These are phyloP conservation scores for Cordylochernes scorpioides DNA, from an alignment of 2,888 invertebrate species.

Conservation along the genomic window DNA sequence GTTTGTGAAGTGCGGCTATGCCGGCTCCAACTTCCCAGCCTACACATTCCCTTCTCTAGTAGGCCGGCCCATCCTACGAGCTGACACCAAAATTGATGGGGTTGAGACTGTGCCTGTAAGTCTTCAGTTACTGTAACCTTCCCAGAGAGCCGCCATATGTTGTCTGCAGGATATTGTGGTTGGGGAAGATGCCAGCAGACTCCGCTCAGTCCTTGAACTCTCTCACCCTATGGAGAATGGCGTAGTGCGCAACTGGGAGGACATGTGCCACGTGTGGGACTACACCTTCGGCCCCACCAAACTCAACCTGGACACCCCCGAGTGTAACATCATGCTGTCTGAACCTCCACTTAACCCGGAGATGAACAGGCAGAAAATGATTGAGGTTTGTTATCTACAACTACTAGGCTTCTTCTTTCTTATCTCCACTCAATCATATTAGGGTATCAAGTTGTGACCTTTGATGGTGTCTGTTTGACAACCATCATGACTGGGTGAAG, in stretches of 20 bases:
- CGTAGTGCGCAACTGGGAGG: constrained; percentile 59
- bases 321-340: constrained; percentile 63
- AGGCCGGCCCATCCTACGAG: constrained; percentile 85
- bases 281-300: constrained; percentile 91
- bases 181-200: constrained; percentile 89
- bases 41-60: constrained; percentile 97
- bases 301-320: constrained; percentile 72
- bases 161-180: constrained; percentile 78
- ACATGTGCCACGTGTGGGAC: constrained; percentile 97
- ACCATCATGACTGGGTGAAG: too few relatives aligned
- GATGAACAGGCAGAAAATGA: constrained; percentile 89
- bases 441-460: too few relatives aligned
- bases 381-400: too few relatives aligned
- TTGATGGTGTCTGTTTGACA: too few relatives aligned
- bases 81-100: constrained; percentile 20
- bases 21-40: constrained; percentile 92
- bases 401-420: too few relatives aligned
- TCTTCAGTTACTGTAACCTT: background rate
- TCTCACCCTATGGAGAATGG: constrained; percentile 99
- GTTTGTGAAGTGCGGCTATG: constrained; percentile 99
- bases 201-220: constrained; percentile 83
- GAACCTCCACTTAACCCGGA: constrained; percentile 98
- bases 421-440: too few relatives aligned
- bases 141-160: constrained; percentile 2
- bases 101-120: background rate